Base-by-base conservation (phyloP, 1,140 invertebrate genomes). In the Drosophila ironensis region DNA sequence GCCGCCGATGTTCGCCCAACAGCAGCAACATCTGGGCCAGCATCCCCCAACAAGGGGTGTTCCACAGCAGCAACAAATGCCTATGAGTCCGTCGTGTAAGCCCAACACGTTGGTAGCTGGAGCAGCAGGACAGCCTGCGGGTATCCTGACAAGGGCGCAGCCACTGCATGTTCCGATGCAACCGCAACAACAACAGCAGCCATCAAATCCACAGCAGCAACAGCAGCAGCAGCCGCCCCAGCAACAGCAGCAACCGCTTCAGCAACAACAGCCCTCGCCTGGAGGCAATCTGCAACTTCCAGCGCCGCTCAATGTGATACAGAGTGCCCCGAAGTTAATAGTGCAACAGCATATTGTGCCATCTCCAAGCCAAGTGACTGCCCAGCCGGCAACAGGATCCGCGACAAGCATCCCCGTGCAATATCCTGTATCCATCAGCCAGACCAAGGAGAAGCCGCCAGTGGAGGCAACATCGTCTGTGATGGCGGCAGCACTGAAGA, bases 311-410 rank as follows among this genome's bases (percentile, higher is more conserved):
- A 87, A 88, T 67, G 81, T 88, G 7, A 84, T 88, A 42, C 87
- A 84, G 24, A 80, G 56, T 45, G 45, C 82, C 1, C 69, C 67
- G 11, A 77, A 77, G 28, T 48, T 88, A 17, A 81, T 88, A 38
- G 86, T 87, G 0, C 87, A 87, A 7, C 87, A 88, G 44, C 87
- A 88, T 17, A 78, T 84, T 51, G 76, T 82, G 4, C 40, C 69
- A 17, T 51, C 75, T 2, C 74, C 82, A 27, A 50, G 20, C 11
- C 57, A 45, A 22, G 37, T 60, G 33, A 41, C 12, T 3, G 12
- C 16, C 7, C 37, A 14, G 14, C 28, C 24, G 6, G 22, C 45
- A 6, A 4, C 25, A 8, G 5, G 40, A 42, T 16, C 52, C 12
- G 28, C 28, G 1, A 6, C 11, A 4, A 5, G n/a, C 4, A 45